Base-by-base conservation (phyloP, 2,888 invertebrate genomes). In the Metacarcinus magister region DNA sequence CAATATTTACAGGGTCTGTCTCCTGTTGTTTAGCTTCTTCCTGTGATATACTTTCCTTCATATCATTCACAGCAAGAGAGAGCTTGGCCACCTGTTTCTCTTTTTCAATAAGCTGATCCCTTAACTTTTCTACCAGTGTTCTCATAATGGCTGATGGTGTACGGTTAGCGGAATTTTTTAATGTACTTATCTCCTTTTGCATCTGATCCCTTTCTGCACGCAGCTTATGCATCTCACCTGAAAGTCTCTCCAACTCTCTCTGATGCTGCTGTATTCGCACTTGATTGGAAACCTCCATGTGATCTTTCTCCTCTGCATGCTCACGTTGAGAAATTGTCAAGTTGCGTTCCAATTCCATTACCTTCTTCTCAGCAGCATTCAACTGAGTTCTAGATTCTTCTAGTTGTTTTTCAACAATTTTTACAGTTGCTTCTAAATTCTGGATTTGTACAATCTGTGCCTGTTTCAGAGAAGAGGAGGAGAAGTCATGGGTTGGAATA, bases 81-180 rank as follows among this genome's bases (percentile, higher is more conserved):
- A 96, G 94, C 46, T 91, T 96, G 13, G 96, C 94, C 23, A 96
- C 95, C 75, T 96, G 96, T 54, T 96, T 96, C 87, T 96, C 96
- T 43, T 96, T 96, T 19, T 96, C 96, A 91, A 96, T 96, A 19
- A 96, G 96, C 75, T 96, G 96, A 82, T 96, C 96, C 39, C 96
- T 95, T 39, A 96, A 91, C 46, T 96, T 96, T 23, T 96, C 96
- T 43, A 96, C 96, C 60, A 96, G 89, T 44, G 96, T 96, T 28
- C 94, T 90, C 28, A 96, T 48, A 44, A 96, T 96, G 16, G 89
- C 95, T 87, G 96, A 96, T 10, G 96, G 96, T 23, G 96, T 96
- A 23, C 95, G 93, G 44, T 44, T 91, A 7, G 96, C 96, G 67
- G 94, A 92, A 43, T 95, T 96, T 60, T 94, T 95, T 39, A 96